A percentile compares a stretch with the other conserved stretches of the same genome.
phyloP scores from a whole-genome alignment of 1,140 invertebrate species.

The Pseudomyrmex flavicornis region DNA sequence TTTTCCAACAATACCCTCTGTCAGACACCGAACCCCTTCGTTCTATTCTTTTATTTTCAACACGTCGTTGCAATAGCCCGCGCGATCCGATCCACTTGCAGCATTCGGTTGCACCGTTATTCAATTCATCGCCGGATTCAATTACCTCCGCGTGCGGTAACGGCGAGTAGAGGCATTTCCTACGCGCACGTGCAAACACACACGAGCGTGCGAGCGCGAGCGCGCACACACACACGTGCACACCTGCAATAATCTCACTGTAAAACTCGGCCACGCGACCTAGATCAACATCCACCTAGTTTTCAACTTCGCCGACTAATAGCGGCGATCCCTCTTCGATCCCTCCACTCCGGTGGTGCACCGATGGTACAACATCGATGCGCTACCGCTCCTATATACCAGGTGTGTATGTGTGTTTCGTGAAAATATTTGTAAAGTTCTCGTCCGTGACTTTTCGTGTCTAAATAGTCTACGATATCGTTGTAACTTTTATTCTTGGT shows the following conservation, averaged over 20 bases:
- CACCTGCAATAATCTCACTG: conserved; percentile 47
- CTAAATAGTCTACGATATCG: conserved; percentile 9
- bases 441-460: background rate
- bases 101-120: conserved; percentile 59
- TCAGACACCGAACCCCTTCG: conserved; percentile 42
- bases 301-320: conserved; percentile 55
- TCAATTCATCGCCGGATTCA: conserved; percentile 60
- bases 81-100: conserved; percentile 59
- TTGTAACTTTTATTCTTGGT: conserved; percentile 17
- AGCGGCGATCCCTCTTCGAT: conserved; percentile 50
- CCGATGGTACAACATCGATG: conserved; percentile 15
- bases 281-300: conserved; percentile 59
- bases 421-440: conserved; percentile 50
- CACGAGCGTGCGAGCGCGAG: background rate
- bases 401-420: background rate
- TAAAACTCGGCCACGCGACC: conserved; percentile 52
- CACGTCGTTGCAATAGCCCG: conserved; percentile 56
- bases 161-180: conserved; percentile 58
- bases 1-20: conserved; percentile 45
- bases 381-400: background rate
- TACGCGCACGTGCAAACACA: background rate
- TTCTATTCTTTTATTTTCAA: conserved; percentile 53
- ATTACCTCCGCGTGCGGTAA: conserved; percentile 52
- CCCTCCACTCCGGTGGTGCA: background rate
- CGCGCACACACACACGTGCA: background rate